Conservation (phyloP, 2,888 invertebrate species). For the Melinopterus prodromus region DNA sequence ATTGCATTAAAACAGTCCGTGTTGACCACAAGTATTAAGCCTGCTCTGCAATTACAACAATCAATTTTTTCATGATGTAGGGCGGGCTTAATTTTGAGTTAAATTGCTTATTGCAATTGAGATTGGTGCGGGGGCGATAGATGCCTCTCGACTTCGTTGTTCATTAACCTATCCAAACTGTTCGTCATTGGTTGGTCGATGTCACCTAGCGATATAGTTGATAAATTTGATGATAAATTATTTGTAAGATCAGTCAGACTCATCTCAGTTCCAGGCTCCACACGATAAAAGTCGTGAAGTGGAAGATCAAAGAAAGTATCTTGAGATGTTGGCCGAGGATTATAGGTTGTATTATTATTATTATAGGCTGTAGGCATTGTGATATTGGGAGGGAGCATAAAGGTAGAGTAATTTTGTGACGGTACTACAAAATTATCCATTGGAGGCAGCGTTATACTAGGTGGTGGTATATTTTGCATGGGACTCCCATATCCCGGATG, state of each 20-base stretch:
- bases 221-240: slow-evolving; percentile 61
- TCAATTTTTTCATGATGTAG: not conserved
- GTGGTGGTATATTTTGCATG: slow-evolving; percentile 10
- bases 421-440: too few species aligned
- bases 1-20: not conserved
- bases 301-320: slow-evolving; percentile 16
- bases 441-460: not conserved
- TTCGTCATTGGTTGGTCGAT: slow-evolving; percentile 59
- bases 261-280: not conserved
- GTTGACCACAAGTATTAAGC: not conserved
- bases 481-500: slow-evolving; percentile 12
- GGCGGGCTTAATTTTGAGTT: not conserved
- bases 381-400: not conserved
- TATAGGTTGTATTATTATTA: slow-evolving; percentile 14
- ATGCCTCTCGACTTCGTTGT: slow-evolving; percentile 57
- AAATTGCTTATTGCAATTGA: not conserved
- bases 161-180: slow-evolving; percentile 64
- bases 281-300: not conserved
- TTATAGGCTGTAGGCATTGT: slow-evolving; percentile 9
- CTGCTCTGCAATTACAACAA: not conserved
- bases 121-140: slow-evolving; percentile 16
- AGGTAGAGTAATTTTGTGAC: too few species aligned
- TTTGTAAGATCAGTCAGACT: slow-evolving; percentile 59
- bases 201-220: slow-evolving; percentile 62
- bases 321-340: slow-evolving; percentile 24